These are phyloP conservation scores for Notolabrus celidotus DNA, from an alignment of 2,797 vertebrate species.

Conservation along the genomic window DNA sequence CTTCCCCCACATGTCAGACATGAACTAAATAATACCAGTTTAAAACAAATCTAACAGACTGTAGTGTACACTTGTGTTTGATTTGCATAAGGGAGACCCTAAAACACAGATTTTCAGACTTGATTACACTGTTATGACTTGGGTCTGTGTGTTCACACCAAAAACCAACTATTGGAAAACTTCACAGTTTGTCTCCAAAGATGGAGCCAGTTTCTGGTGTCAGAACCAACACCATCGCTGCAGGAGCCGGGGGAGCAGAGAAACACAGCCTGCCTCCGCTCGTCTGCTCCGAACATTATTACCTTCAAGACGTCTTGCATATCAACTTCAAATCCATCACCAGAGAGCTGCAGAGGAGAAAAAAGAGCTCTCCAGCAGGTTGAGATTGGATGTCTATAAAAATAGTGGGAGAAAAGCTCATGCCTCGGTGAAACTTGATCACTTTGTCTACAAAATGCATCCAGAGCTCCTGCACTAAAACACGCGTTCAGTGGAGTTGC, in stretches of 20 bases:
- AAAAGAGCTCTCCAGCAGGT: conserved; percentile 44
- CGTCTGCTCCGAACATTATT: conserved; percentile 38
- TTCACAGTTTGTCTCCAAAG: background rate
- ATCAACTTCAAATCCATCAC: conserved; percentile 64
- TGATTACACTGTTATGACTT: conserved; percentile 35
- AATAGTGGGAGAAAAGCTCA: conserved; percentile 62
- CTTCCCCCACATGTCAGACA: too few species aligned
- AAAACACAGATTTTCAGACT: conserved; percentile 36
- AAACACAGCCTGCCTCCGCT: conserved; percentile 29
- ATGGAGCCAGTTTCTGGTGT: conserved; percentile 41
- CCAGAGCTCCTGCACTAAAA: conserved; percentile 59
- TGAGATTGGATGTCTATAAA: conserved; percentile 69
- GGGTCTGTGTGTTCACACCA: conserved; percentile 39
- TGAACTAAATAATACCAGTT: too few species aligned
- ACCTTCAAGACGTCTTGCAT: conserved; percentile 49
- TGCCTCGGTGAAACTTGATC: conserved; percentile 65
- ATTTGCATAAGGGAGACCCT: conserved; percentile 22
- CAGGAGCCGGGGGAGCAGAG: conserved; percentile 37
- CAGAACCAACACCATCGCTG: conserved; percentile 34
- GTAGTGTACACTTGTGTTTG: background rate
- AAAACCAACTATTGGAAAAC: conserved; percentile 53
- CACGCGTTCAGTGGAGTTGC: conserved; percentile 54
- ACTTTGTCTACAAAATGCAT: conserved; percentile 51
- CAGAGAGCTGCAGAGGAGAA: conserved; percentile 20
- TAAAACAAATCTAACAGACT: background rate